Base-by-base conservation (phyloP, 2,888 invertebrate species). In the Mantis religiosa region DNA sequence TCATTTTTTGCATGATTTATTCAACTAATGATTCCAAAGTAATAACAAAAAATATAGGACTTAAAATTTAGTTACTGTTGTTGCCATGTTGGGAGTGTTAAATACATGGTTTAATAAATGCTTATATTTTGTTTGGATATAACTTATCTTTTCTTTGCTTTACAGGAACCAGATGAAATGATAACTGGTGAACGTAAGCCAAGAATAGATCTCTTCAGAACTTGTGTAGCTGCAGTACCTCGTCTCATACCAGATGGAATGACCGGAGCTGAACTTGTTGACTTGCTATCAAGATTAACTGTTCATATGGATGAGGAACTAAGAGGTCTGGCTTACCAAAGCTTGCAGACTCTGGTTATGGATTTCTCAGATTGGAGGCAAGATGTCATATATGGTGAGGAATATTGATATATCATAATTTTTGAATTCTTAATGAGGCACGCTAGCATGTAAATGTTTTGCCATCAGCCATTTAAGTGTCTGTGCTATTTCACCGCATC, bases 281-380 rank as follows among this genome's bases (percentile, higher is more conserved):
- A 99, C 92, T 94, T 99, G 91, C 94, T 99, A 6, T 97, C 98
- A 82, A 95, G 99, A 8, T 95, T 99, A 85, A 99, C 99, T 0
- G 98, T 99, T 0, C 99, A 99, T 93, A 97, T 99, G 96, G 99
- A 99, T 92, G 99, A 99, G 93, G 99, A 99, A 93, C 94, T 99
- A 88, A 95, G 98, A 47, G 98, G 97, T 6, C 94, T 99, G 88
- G 98, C 99, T 0, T 98, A 98, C 94, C 98, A 99, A 93, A 98
- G 98, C 91, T 94, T 99, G 84, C 99, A 99, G 93, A 99, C 98
- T 85, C 94, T 99, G 47, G 97, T 99, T 41, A 96, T 98, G 82
- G 99, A 99, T 93, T 99, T 99, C 93, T 97, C 98, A 28, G 98
- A 98, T 92, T 99, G 99, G 99, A 95, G 99, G 91, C 98, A 98